These are phyloP conservation scores for Ectobius pallidus DNA, from an alignment of 2,888 invertebrate species.

Conservation along the genomic window DNA sequence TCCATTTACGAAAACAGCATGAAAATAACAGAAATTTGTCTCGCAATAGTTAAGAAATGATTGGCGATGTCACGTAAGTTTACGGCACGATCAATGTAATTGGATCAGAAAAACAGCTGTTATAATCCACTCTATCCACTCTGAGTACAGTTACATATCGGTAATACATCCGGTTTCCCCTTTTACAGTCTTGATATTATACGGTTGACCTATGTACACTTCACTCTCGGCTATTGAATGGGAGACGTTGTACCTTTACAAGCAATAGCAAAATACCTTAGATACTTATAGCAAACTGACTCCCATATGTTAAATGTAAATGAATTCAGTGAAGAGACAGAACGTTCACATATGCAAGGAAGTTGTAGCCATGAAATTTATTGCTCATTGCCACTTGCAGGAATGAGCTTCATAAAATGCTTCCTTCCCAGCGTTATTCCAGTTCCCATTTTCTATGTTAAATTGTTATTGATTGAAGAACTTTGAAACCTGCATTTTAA, in stretches of 20 bases:
- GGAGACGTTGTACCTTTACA: background rate
- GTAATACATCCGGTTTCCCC: background rate
- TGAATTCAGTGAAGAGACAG: no score
- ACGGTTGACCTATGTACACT: background rate
- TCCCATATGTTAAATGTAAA: no score
- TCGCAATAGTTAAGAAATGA: background rate
- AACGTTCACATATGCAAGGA: no score
- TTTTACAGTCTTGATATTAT: background rate
- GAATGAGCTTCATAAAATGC: no score
- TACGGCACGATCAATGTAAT: background rate
- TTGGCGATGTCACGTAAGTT: background rate
- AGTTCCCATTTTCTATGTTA: no score
- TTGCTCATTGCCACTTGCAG: no score
- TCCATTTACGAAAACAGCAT: background rate
- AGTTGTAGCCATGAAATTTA: no score
- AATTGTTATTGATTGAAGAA: no score
- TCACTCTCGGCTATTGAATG: background rate
- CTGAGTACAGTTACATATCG: constrained; percentile 12
- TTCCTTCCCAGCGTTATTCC: no score
- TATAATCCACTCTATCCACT: background rate
- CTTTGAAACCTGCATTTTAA: no score
- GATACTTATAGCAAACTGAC: no score
- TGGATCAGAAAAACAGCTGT: background rate
- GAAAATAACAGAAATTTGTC: background rate
- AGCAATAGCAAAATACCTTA: background rate